Conservation (phyloP, 2,113 vertebrate species). For the Festucalex cinctus region DNA sequence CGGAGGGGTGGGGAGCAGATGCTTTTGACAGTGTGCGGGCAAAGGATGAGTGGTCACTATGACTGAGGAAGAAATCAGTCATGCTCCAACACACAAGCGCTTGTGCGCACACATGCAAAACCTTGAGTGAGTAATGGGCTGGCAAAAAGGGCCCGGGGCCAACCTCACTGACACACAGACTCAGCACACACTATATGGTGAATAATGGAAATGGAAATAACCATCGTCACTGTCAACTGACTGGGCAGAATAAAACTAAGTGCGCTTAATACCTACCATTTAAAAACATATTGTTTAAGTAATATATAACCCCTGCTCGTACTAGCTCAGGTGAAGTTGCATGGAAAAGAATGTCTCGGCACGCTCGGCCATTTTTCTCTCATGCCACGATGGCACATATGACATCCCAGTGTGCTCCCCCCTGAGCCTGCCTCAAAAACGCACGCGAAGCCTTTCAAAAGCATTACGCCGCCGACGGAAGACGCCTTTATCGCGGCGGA, state of each 20-base stretch:
- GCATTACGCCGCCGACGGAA: slow-evolving; percentile 52
- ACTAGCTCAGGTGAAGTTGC: slow-evolving; percentile 26
- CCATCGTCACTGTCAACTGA: slow-evolving; percentile 24
- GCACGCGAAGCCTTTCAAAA: slow-evolving; percentile 63
- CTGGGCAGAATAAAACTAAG: slow-evolving; percentile 18
- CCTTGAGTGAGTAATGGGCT: slow-evolving; percentile 63
- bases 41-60: slow-evolving; percentile 57
- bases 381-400: slow-evolving; percentile 46
- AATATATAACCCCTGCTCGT: slow-evolving; percentile 10
- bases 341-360: slow-evolving; percentile 10
- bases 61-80: slow-evolving; percentile 54
- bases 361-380: slow-evolving; percentile 35
- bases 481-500: slow-evolving; percentile 51
- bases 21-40: slow-evolving; percentile 61
- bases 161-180: slow-evolving; percentile 30
- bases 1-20: slow-evolving; percentile 43
- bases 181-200: slow-evolving; percentile 15
- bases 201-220: slow-evolving; percentile 43
- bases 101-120: slow-evolving; percentile 29
- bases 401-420: slow-evolving; percentile 46
- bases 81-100: slow-evolving; percentile 43
- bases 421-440: slow-evolving; percentile 43
- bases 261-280: slow-evolving; percentile 3
- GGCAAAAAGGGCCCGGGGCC: slow-evolving; percentile 51
- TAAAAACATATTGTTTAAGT: slow-evolving; percentile 18